Conservation (phyloP, 2,797 vertebrate species). For the Gymnoscopelus microlampas region DNA sequence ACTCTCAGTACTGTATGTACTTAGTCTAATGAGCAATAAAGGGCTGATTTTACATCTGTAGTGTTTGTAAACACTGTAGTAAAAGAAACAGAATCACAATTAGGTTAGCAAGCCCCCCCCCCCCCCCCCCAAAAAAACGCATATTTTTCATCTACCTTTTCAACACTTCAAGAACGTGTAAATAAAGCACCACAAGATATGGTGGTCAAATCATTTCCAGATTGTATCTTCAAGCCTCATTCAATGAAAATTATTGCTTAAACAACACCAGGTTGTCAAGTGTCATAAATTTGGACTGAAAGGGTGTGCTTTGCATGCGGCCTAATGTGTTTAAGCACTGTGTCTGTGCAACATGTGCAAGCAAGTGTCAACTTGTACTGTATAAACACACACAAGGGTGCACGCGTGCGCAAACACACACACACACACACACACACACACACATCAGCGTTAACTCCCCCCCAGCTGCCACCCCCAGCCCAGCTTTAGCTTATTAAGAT, state of each 20-base stretch:
- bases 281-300: slow-evolving; percentile 61
- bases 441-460: too few species aligned
- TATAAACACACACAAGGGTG: background rate
- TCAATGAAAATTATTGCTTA: slow-evolving; percentile 57
- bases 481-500: slow-evolving; percentile 54
- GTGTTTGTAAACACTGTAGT: too few species aligned
- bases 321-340: slow-evolving; percentile 51
- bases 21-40: too few species aligned
- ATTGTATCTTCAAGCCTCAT: slow-evolving; percentile 67
- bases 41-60: too few species aligned
- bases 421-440: background rate
- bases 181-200: too few species aligned
- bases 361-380: slow-evolving; percentile 43
- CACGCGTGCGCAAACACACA: background rate
- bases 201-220: slow-evolving; percentile 64
- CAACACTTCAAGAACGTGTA: slow-evolving; percentile 26
- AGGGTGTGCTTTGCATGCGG: slow-evolving; percentile 63
- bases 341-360: slow-evolving; percentile 62
- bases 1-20: too few species aligned
- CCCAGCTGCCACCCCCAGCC: background rate
- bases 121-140: slow-evolving; percentile 12
- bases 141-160: slow-evolving; percentile 48
- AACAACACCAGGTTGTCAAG: slow-evolving; percentile 51
- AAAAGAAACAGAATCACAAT: too few species aligned
- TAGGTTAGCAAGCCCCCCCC: too few species aligned